These are phyloP conservation scores for Syngnathus scovelli DNA, from an alignment of 2,113 vertebrate genomes.

Conservation along the genomic window DNA sequence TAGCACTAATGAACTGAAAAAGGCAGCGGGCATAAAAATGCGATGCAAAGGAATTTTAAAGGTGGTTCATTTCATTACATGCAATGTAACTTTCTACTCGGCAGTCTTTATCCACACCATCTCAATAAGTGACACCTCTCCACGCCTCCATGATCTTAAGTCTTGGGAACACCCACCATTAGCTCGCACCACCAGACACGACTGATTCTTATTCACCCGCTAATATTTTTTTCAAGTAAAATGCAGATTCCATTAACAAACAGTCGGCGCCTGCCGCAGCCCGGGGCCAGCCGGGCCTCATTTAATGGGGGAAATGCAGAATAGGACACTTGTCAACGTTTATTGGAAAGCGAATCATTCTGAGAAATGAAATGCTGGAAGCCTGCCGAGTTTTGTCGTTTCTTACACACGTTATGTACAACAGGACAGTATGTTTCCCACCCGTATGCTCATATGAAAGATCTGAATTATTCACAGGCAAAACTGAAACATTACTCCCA, in stretches of 20 bases:
- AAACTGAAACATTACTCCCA: conserved; percentile 23
- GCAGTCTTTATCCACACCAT: conserved; percentile 31
- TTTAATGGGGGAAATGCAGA: conserved; percentile 28
- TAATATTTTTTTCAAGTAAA: conserved; percentile 48
- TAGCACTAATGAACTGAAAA: conserved; percentile 15
- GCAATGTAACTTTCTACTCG: conserved; percentile 28
- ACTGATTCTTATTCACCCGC: conserved; percentile 39
- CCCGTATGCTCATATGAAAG: conserved; percentile 16
- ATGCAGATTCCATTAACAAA: conserved; percentile 51
- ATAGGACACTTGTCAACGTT: conserved; percentile 6
- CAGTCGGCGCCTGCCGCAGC: conserved; percentile 33
- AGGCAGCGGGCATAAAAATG: conserved; percentile 5
- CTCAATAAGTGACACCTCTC: conserved; percentile 27
- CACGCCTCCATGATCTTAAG: conserved; percentile 15
- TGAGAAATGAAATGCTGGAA: conserved; percentile 9
- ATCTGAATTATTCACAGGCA: conserved; percentile 44
- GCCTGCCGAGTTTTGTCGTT: conserved; percentile 9
- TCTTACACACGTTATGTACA: conserved; percentile 15
- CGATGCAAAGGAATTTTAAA: conserved; percentile 5
- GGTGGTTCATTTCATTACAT: conserved; percentile 37
- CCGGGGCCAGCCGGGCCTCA: conserved; percentile 21
- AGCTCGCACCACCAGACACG: conserved; percentile 35
- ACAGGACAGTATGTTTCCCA: conserved; percentile 8
- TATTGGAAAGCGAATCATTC: conserved; percentile 5
- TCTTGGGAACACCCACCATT: conserved; percentile 44